Base-by-base conservation (phyloP, 1,140 invertebrate genomes). In the Lycorma delicatula region DNA sequence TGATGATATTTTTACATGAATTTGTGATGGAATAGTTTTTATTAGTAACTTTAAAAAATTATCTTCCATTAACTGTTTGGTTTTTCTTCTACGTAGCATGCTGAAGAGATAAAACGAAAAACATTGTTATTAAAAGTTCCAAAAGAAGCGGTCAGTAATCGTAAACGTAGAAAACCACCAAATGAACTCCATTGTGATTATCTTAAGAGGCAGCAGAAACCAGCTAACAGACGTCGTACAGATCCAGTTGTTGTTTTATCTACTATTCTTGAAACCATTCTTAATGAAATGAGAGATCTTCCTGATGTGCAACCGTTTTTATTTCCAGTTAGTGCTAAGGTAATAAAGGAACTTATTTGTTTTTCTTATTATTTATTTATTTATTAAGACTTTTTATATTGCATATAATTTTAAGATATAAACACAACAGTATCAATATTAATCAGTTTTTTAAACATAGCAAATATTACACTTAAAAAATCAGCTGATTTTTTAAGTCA, bases 241-340 rank as follows among this genome's bases (percentile, higher is more conserved):
- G 95, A 99, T 76, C 97, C 97, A 0, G 83, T 97, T 0, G 93
- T 99, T 11, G 93, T 95, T 0, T 75, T 99, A 60, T 92, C 92
- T 0, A 91, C 89, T 1, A 86, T 97, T 55, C 76, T 99, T 34
- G 95, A 98, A 71, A 82, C 84, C 16, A 94, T 99, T 60, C 74
- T 98, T 0, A 97, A 94, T 67, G 93, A 98, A 68, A 86, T 99
- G 81, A 78, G 94, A 53, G 86, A 91, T 64, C 71, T 98, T 68
- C 91, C 91, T 0, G 92, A 97, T 72, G 91, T 93, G 0, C 85
- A 91, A 64, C 89, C 89, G 0, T 98, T 99, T 74, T 74, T 96
- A 34, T 88, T 92, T 64, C 95, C 97, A 6, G 97, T 99, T 29
- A 98, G 91, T 77, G 78, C 83, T 13, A 98, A 97, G 76, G 83